phyloP scores from a whole-genome alignment of 2,888 invertebrate species.

The Abrostola tripartita region DNA sequence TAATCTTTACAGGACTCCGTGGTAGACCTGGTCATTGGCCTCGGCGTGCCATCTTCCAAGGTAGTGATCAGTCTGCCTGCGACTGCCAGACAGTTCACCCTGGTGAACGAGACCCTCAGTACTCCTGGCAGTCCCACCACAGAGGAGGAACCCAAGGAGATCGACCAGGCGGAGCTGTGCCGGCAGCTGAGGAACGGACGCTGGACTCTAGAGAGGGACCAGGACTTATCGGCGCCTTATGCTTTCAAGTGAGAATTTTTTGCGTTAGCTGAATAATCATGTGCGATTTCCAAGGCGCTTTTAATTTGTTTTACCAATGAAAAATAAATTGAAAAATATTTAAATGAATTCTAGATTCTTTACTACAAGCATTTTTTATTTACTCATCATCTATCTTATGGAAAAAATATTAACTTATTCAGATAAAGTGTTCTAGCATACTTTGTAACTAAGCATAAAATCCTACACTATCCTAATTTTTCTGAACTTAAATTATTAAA shows the following conservation, averaged over 20 bases:
- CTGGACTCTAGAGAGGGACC: conserved; percentile 93
- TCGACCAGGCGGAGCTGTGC: conserved; percentile 90
- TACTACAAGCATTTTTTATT: not conserved
- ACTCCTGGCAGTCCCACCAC: conserved; percentile 91
- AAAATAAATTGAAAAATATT: not conserved
- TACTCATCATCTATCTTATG: no score
- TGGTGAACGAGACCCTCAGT: conserved; percentile 90
- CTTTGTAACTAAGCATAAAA: no score
- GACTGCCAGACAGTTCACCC: conserved; percentile 90
- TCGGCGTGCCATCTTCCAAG: conserved; percentile 91
- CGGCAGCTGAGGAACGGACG: conserved; percentile 87
- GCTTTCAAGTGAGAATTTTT: conserved; percentile 89
- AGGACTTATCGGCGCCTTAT: conserved; percentile 93
- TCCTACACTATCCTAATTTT: no score
- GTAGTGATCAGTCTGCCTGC: conserved; percentile 92
- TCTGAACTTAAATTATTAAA: no score
- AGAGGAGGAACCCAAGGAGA: conserved; percentile 86
- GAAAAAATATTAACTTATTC: no score
- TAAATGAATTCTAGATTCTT: not conserved
- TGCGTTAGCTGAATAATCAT: conserved; percentile 4
- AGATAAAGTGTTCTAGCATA: no score
- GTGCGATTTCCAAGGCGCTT: conserved; percentile 24
- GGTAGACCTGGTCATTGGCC: conserved; percentile 91
- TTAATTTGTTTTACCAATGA: not conserved
- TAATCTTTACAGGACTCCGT: conserved; percentile 89